Percentiles rank a stretch among this genome's conserved stretches.
phyloP scores from a whole-genome alignment of 2,888 invertebrate species.

The Drosophila crucigera region DNA sequence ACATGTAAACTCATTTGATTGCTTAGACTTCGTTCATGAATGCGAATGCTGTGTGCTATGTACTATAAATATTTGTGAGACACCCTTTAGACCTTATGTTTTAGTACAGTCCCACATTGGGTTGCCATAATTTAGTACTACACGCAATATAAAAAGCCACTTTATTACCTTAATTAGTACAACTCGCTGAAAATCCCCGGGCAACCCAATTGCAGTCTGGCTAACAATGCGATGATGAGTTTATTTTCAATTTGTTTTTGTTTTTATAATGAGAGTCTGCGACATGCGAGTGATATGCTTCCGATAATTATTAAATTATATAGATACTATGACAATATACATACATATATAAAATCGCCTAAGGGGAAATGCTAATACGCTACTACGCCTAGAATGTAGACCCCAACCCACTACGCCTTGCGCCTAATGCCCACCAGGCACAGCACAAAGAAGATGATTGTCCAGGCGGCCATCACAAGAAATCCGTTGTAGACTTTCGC shows the following conservation, averaged over 20 bases:
- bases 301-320: conserved; percentile 76
- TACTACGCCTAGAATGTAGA: conserved; percentile 47
- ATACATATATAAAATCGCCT: conserved; percentile 71
- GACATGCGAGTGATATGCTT: conserved; percentile 79
- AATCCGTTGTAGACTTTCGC: conserved; percentile 91
- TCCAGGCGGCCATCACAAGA: conserved; percentile 89
- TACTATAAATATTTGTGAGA: conserved; percentile 77
- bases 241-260: conserved; percentile 2
- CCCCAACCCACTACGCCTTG: conserved; percentile 82
- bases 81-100: conserved; percentile 72
- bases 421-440: conserved; percentile 87
- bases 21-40: conserved; percentile 44
- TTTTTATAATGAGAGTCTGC: conserved; percentile 68
- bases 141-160: not conserved
- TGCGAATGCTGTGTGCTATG: conserved; percentile 53
- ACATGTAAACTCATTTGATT: conserved; percentile 10
- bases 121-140: conserved; percentile 27
- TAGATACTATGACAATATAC: conserved; percentile 64
- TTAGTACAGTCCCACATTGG: conserved; percentile 29
- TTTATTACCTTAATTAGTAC: conserved; percentile 3
- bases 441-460: conserved; percentile 86
- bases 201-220: conserved; percentile 32
- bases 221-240: conserved; percentile 34
- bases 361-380: conserved; percentile 70
- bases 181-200: conserved; percentile 7